These are phyloP conservation scores for Brachionus angularis DNA, from an alignment of 1,140 invertebrate genomes.

Conservation along the genomic window DNA sequence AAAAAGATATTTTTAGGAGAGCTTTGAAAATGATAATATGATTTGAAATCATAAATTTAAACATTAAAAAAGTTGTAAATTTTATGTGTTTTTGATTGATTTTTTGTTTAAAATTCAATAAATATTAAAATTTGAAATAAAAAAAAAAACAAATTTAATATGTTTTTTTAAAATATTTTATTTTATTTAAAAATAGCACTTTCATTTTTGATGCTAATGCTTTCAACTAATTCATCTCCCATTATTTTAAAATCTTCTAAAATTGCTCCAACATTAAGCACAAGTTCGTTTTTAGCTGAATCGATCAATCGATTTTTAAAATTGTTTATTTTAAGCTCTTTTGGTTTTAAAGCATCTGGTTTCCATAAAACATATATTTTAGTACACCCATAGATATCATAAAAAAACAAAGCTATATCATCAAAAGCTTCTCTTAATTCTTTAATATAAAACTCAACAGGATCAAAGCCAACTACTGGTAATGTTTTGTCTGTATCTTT, in stretches of 20 bases:
- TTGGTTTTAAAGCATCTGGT: conserved; percentile 63
- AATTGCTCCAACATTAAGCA: conserved; percentile 66
- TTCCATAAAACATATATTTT: conserved; percentile 77
- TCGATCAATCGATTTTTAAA: conserved; percentile 40
- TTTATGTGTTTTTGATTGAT: too few relatives aligned
- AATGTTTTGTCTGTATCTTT: conserved; percentile 57
- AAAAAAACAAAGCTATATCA: conserved; percentile 78
- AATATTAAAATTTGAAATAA: not conserved
- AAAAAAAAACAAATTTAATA: not conserved
- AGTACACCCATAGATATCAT: conserved; percentile 76
- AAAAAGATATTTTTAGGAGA: conserved; percentile 93
- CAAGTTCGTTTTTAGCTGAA: conserved; percentile 55
- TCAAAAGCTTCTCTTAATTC: conserved; percentile 72
- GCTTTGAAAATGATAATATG: conserved; percentile 64
- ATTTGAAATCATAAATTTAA: conserved; percentile 3
- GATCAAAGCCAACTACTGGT: conserved; percentile 73
- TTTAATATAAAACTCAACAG: conserved; percentile 67
- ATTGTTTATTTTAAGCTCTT: conserved; percentile 68
- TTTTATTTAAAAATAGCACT: conserved; percentile 45
- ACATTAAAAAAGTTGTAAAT: conserved; percentile 13
- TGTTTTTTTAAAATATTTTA: not conserved
- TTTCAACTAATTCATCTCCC: conserved; percentile 63
- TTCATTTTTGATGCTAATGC: conserved; percentile 46
- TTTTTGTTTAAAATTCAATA: too few relatives aligned
- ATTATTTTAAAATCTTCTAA: conserved; percentile 70